Conservation (phyloP, 2,888 invertebrate species). For the Cheilosia urbana region DNA sequence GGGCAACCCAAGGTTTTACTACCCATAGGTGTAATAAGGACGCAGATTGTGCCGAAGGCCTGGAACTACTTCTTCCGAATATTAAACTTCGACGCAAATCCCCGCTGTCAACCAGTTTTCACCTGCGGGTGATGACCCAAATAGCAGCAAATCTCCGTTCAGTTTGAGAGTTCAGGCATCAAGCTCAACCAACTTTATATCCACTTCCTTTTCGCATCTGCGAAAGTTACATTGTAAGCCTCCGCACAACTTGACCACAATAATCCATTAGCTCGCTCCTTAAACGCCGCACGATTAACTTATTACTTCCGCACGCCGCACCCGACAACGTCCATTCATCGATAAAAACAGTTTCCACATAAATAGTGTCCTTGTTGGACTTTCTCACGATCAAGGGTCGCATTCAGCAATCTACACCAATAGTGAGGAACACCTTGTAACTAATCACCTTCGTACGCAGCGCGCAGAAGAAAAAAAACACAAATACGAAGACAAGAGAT, state of each 20-base stretch:
- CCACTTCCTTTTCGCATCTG: too few relatives aligned
- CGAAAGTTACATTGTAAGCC: neutral
- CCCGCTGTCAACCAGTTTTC: too few relatives aligned
- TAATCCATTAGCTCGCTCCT: neutral
- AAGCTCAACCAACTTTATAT: too few relatives aligned
- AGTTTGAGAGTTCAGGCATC: too few relatives aligned
- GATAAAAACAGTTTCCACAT: constrained; percentile 26
- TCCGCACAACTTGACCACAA: neutral
- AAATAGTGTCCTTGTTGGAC: constrained; percentile 50
- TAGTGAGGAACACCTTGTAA: constrained; percentile 63
- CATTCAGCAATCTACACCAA: constrained; percentile 34
- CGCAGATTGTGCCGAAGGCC: too few relatives aligned
- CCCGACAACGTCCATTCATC: constrained; percentile 13
- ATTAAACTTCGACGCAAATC: too few relatives aligned
- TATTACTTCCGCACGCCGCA: constrained; percentile 23
- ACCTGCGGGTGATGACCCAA: too few relatives aligned
- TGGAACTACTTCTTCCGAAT: too few relatives aligned
- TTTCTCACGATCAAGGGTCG: constrained; percentile 65
- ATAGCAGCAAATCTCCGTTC: too few relatives aligned
- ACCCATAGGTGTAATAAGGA: too few relatives aligned
- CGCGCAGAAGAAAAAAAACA: neutral
- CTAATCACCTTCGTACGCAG: constrained; percentile 62
- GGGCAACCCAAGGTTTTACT: too few relatives aligned
- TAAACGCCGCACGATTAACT: constrained; percentile 16
- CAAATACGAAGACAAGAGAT: constrained; percentile 31